Base-by-base conservation (phyloP, 92 coral and sea anemone species). In the Parazoanthus darwini region DNA sequence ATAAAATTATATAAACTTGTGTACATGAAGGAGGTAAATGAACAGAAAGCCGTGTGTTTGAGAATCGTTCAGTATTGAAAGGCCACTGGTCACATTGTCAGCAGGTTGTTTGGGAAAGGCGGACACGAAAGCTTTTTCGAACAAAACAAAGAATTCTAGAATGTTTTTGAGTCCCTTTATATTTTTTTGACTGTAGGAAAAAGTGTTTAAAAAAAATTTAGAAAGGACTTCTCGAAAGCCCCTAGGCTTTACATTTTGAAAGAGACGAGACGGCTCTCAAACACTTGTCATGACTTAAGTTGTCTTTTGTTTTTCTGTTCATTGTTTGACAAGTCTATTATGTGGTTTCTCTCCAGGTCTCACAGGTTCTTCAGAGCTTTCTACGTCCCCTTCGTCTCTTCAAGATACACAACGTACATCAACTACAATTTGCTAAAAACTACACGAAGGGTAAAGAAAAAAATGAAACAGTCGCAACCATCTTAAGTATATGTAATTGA, bases 291-390 rank as follows among this genome's bases (percentile, higher is more conserved):
- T 46, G 4, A 29, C 33, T 39, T 39, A 39, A 46, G 36, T 71
- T 25, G 75, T 9, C 37, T 22, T 71, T 71, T 71, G 36, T 9
- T 71, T 25, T 73, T 2, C 33, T 20, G 6, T 73, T 73, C 22
- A 35, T 73, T 26, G 9, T 73, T 73, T 73, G 77, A 29, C 20
- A 36, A 15, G 77, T 33, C 38, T 36, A 39, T 50, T 25, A 1
- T 2, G 59, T 80, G 9, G 9, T 80, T 58, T 0, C 18, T 80
- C 72, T 6, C 15, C 91, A 97, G 99, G 67, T 97, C 99, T 9
- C 94, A 93, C 80, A 91, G 93, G 25, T 87, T 97, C 59, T 91
- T 91, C 85, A 91, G 99, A 82, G 98, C 99, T 65, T 97, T 94
- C 86, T 95, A 94, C 88, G 88, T 97, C 44, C 98, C 99, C 0